A percentile compares a stretch with the other conserved stretches of the same genome.
Evolutionary conservation across 2,113 vertebrate genomes (phyloP).

Genomic region (Turdus rufiventris): DNA sequence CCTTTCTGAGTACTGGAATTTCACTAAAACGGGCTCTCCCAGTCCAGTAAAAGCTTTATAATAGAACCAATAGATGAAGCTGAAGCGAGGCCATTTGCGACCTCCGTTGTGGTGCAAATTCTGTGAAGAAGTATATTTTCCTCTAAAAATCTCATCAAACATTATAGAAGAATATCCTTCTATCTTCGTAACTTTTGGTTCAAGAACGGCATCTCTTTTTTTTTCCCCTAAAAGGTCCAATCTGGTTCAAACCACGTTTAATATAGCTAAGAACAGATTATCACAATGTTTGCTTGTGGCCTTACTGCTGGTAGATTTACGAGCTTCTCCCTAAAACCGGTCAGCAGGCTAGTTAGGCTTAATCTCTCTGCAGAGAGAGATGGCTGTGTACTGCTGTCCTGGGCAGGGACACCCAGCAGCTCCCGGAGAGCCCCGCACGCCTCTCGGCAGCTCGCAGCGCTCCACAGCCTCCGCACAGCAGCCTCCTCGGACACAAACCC

Average conservation of each 20-base stretch:
- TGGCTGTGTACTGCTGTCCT: neutral
- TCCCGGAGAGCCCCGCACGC: neutral
- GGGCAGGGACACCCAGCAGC: neutral
- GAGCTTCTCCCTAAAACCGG: neutral
- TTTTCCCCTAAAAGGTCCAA: neutral
- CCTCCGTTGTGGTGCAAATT: fast-evolving
- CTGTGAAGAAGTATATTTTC: neutral
- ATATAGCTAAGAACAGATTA: neutral
- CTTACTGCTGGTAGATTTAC: neutral
- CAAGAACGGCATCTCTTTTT: neutral
- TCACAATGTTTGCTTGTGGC: neutral
- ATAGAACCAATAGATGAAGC: neutral
- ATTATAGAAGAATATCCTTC: neutral
- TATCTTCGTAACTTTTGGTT: neutral
- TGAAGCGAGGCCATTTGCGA: neutral
- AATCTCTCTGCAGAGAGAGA: neutral
- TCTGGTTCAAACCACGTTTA: neutral
- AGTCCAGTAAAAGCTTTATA: neutral
- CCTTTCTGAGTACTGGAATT: neutral
- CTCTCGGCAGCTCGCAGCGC: neutral
- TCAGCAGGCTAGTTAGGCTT: neutral
- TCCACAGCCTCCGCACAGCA: fast-evolving
- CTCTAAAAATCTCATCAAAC: neutral
- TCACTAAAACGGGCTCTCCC: neutral
- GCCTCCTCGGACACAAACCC: neutral